These are phyloP conservation scores for Colletes collaris DNA, from an alignment of 2,888 invertebrate species.

Conservation along the genomic window DNA sequence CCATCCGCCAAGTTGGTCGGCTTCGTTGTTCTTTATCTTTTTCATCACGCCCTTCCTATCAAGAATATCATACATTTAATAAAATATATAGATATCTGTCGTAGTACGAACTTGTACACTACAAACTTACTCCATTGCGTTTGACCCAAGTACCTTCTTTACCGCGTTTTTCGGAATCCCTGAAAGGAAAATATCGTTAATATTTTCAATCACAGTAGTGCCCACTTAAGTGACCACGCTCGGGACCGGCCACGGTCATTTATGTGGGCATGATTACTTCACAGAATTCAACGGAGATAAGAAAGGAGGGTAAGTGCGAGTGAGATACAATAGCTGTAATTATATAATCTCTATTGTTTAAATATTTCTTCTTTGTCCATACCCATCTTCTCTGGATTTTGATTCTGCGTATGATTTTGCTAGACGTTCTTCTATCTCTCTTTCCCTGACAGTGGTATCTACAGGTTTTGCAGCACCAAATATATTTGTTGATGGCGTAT, in stretches of 20 bases:
- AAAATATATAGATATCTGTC: neutral
- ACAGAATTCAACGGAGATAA: too few species aligned
- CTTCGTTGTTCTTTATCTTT: slow-evolving; percentile 69
- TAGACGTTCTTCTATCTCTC: slow-evolving; percentile 95
- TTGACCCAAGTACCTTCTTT: slow-evolving; percentile 76
- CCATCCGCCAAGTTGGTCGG: slow-evolving; percentile 76
- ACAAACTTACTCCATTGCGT: slow-evolving; percentile 77
- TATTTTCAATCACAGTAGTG: neutral
- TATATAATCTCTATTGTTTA: neutral
- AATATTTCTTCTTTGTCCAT: slow-evolving; percentile 11
- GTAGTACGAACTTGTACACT: neutral
- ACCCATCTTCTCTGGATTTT: slow-evolving; percentile 77
- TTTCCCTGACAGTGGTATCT: slow-evolving; percentile 94
- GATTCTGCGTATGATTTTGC: slow-evolving; percentile 84
- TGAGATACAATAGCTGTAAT: too few species aligned
- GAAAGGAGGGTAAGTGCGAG: too few species aligned
- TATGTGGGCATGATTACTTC: too few species aligned
- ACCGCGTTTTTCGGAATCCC: slow-evolving; percentile 70
- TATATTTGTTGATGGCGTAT: slow-evolving; percentile 89
- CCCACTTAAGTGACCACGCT: too few species aligned
- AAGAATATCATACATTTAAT: slow-evolving; percentile 6
- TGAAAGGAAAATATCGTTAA: slow-evolving; percentile 29
- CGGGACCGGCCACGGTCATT: too few species aligned
- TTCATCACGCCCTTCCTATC: slow-evolving; percentile 77
- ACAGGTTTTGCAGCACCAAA: slow-evolving; percentile 98